Evolutionary conservation across 2,888 invertebrate species (phyloP).

Genomic region (Leptinotarsa juncta): DNA sequence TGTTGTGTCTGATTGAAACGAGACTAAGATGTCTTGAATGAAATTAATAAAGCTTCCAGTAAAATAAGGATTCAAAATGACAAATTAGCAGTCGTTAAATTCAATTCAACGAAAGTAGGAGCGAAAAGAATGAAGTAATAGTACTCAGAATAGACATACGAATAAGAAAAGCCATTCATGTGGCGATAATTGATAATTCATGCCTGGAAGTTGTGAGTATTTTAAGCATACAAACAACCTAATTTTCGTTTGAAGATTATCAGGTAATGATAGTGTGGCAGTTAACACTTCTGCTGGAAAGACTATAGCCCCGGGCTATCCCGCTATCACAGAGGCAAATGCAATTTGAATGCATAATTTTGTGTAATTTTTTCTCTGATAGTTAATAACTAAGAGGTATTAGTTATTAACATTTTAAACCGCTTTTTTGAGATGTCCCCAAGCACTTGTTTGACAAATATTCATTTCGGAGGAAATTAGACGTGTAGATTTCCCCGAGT

Average conservation of each 20-base stretch:
- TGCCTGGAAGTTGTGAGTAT: conserved; percentile 6
- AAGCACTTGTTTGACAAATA: no score
- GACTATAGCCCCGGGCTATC: neutral
- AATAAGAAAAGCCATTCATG: neutral
- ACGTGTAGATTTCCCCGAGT: no score
- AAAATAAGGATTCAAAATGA: no score
- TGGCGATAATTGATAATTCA: neutral
- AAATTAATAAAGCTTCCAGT: no score
- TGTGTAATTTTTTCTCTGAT: neutral
- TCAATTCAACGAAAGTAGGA: neutral
- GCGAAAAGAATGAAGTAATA: neutral
- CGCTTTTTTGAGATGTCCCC: no score
- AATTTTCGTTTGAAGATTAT: neutral
- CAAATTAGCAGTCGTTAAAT: no score
- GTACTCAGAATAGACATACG: neutral
- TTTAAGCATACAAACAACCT: neutral
- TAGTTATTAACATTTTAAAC: no score
- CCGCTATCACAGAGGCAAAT: neutral
- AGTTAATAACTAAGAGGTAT: no score
- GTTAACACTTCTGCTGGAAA: conserved; percentile 1
- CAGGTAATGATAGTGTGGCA: neutral
- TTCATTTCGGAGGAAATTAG: no score
- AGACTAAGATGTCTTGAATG: no score
- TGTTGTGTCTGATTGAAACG: no score
- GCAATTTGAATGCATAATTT: neutral